A percentile compares a stretch with the other conserved stretches of the same genome.
These are phyloP conservation scores for Digitonthophagus gazella DNA, from an alignment of 2,888 invertebrate species.

Conservation along the genomic window DNA sequence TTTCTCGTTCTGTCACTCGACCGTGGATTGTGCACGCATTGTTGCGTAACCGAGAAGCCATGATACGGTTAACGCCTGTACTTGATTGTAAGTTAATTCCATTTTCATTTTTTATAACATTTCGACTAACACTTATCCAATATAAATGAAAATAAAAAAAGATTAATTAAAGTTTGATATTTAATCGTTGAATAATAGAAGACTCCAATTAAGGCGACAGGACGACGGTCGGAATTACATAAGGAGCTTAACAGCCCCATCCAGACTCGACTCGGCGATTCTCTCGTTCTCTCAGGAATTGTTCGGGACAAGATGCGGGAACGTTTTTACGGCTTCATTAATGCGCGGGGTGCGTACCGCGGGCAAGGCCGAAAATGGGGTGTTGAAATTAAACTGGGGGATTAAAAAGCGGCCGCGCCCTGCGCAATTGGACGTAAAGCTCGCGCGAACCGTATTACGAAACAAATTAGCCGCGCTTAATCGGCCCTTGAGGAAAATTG, in stretches of 20 bases:
- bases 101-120: background rate
- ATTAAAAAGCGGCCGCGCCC: constrained; percentile 47
- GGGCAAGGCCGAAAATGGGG: constrained; percentile 50
- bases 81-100: background rate
- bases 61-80: background rate
- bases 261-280: background rate
- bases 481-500: constrained; percentile 52
- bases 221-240: constrained; percentile 1
- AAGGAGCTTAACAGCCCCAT: background rate
- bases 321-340: constrained; percentile 51
- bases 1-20: background rate
- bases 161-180: constrained; percentile 15
- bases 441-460: constrained; percentile 45
- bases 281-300: constrained; percentile 1
- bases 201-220: constrained; percentile 24
- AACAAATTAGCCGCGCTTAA: constrained; percentile 53
- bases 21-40: background rate
- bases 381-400: constrained; percentile 51
- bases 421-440: constrained; percentile 49
- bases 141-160: no score
- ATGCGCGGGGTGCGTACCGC: constrained; percentile 45
- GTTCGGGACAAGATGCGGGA: constrained; percentile 19
- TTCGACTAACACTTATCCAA: no score
- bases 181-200: constrained; percentile 25
- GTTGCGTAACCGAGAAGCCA: constrained; percentile 1